Base-by-base conservation (phyloP, 2,113 vertebrate species). In the Sitta europaea region DNA sequence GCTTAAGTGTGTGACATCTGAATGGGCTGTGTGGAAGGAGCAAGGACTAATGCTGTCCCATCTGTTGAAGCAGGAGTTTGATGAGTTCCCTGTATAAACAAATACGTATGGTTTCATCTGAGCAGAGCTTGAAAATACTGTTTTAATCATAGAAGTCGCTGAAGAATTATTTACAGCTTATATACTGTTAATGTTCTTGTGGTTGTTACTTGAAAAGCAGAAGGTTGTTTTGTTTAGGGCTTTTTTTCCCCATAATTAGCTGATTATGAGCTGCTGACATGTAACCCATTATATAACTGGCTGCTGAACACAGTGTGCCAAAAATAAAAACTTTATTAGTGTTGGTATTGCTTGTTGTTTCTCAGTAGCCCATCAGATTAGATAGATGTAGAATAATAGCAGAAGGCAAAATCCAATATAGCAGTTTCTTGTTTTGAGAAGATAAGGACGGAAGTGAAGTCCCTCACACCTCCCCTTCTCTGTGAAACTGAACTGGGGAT, bases 231-330 rank as follows among this genome's bases (percentile, higher is more conserved):
- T 23, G 10, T 62, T 62, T 17, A 76, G 28, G 68, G 5, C 8
- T 10, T 38, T 63, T 54, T 57, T 51, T 4, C 1, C 17, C 78
- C 48, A 6, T 54, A 53, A 63, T 11, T 68, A 38, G 68, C 55
- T 85, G 71, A 66, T n/a, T 29, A 66, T 63, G 43, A 91, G 36
- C 62, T 92, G 33, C 71, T 92, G 84, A 59, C 65, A 55, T 75
- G 82, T 92, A 90, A 78, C 51, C 22, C 22, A 27, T 81, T 67
- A n/a, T 59, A 58, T 73, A 89, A 85, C 31, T 68, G 77, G 81
- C 96, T 90, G 55, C 90, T 68, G 59, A 74, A 76, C 68, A 38
- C 66, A 86, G 74, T 51, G 74, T 92, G 73, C 91, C 91, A 87
- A 84, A 96, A 90, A 88, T 84, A 94, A 93, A 96, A 73, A 71